phyloP scores from a whole-genome alignment of 2,797 vertebrate species.

The Poecile montanus region DNA sequence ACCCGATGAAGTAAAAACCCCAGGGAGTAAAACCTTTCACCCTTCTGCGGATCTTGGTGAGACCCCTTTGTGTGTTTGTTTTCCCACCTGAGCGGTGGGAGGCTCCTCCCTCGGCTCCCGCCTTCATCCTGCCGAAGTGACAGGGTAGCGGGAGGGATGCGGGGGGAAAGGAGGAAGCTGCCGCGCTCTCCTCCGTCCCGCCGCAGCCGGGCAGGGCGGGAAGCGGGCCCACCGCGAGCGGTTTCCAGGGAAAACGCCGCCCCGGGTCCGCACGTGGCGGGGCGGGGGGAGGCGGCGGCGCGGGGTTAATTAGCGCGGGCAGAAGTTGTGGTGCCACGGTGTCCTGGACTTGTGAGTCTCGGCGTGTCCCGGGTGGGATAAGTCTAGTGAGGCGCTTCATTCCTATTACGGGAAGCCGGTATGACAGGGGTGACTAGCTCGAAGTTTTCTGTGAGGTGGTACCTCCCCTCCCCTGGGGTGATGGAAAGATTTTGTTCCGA shows the following conservation, averaged over 20 bases:
- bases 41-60: neutral
- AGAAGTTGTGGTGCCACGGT: fast-evolving
- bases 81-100: slow-evolving; percentile 29
- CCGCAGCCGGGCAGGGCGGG: neutral
- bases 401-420: fast-evolving
- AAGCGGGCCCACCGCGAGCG: neutral
- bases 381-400: neutral
- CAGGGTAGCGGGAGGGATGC: neutral
- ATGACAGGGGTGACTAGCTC: fast-evolving
- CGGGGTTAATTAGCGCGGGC: neutral
- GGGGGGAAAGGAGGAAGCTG: neutral
- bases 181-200: no score
- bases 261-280: neutral
- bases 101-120: neutral
- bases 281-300: neutral
- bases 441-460: neutral
- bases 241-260: neutral
- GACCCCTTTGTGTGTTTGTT: slow-evolving; percentile 54
- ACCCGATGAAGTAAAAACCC: neutral
- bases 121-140: neutral
- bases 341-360: no score
- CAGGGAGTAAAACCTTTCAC: no score
- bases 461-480: fast-evolving
- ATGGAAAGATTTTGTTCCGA: neutral
- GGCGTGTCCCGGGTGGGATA: neutral